Evolutionary conservation across 2,797 vertebrate species (phyloP), one percentile per base, ranked within the genome.

Genomic region (Hyperoplus immaculatus): DNA sequence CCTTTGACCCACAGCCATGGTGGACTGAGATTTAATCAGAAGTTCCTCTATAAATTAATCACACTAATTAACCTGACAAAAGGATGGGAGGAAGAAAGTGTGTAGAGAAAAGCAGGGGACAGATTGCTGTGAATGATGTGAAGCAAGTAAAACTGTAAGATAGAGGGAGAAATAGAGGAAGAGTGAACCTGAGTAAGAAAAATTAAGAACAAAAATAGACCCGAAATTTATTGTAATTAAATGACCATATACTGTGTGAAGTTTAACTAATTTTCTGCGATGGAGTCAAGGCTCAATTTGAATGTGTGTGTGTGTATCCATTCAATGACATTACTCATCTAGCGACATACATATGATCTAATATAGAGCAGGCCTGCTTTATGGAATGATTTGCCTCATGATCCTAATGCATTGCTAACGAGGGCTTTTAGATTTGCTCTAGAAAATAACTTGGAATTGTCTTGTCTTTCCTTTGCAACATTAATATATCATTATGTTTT

Each of bases 31-130:
- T 82, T 91, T 92, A 91, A 91, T 93, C 90, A 90, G 65, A 84
- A 67, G 77, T 81, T 83, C 78, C 77, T 69, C 70, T 72, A 78
- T 83, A 88, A 85, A 92, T 93, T 89, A 89, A 92, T 92, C 89
- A 88, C 77, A 79, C 82, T 91, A 92, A 92, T 94, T 90, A 93
- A 92, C 89, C 88, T 89, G 91, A 89, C 90, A 92, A 87, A 88
- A 46, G 75, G 75, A 79, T 61, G 73, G 76, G 77, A 81, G 61
- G 46, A 72, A 57, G 61, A 49, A 63, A 63, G 4, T 16, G 38
- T 47, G 63, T 16, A 11, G 51, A n/a, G 42, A 14, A 42, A n/a
- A 2, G 45, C 18, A 45, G 58, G 57, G 79, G 72, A 66, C 57
- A 51, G 53, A 60, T 69, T 6, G 4, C 68, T 66, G 51, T 76